Evolutionary conservation across 2,797 vertebrate species (phyloP).

Genomic region (Benthosema pterotum): DNA sequence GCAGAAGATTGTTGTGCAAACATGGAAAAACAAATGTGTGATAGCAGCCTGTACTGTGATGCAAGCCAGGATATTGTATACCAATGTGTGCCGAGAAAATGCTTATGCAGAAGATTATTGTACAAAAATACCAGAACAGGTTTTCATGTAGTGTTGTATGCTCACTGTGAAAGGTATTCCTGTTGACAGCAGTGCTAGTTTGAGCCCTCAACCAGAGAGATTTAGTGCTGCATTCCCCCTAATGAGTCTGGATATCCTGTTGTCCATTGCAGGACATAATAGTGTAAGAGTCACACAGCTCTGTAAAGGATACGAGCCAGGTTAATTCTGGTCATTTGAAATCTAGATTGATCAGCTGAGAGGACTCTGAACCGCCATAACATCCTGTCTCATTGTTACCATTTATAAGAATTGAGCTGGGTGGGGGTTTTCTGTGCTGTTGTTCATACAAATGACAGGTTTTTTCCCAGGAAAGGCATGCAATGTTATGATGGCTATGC

Average conservation of each 20-base stretch:
- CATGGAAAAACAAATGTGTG: no score
- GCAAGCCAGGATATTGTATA: no score
- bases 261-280: no score
- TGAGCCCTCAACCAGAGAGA: background rate
- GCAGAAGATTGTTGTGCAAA: no score
- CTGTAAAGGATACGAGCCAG: background rate
- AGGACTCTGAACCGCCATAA: rapidly evolving
- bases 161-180: constrained; percentile 32
- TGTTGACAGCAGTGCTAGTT: constrained; percentile 14
- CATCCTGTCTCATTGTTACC: constrained; percentile 22
- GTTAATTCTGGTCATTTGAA: constrained; percentile 4
- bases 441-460: rapidly evolving
- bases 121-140: no score
- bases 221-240: background rate
- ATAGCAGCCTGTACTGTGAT: no score
- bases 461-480: background rate
- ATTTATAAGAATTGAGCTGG: background rate
- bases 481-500: background rate
- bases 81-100: no score
- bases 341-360: background rate
- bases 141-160: background rate
- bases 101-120: no score
- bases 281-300: background rate
- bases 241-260: background rate
- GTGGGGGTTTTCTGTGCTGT: background rate